A percentile compares a stretch with the other conserved stretches of the same genome.
Evolutionary conservation across 2,888 invertebrate genomes (phyloP).

Genomic region (Resseliella maxima): DNA sequence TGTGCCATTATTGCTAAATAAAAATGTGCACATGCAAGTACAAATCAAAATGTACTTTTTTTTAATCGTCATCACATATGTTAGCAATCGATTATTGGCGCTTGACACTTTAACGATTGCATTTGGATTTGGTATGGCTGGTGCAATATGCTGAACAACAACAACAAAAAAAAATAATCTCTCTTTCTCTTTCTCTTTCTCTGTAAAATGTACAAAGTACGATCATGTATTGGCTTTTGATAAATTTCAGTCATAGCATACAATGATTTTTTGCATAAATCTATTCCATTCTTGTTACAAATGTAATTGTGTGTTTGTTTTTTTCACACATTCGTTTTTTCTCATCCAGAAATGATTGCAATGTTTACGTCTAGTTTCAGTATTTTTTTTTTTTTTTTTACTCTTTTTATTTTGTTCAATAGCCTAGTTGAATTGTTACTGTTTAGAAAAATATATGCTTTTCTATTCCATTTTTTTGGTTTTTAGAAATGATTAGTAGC

Average conservation of each 20-base stretch:
- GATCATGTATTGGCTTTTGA: neutral
- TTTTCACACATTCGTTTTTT: too few species aligned
- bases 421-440: conserved; percentile 16
- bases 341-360: neutral
- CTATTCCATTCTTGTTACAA: too few species aligned
- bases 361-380: neutral
- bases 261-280: neutral
- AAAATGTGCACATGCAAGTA: too few species aligned
- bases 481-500: too few species aligned
- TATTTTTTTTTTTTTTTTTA: neutral
- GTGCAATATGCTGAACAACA: too few species aligned
- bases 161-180: neutral
- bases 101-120: too few species aligned
- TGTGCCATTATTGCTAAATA: too few species aligned
- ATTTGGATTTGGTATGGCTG: too few species aligned
- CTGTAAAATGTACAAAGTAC: neutral
- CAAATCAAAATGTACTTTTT: neutral
- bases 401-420: neutral
- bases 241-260: too few species aligned
- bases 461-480: neutral
- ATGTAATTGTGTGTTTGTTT: too few species aligned
- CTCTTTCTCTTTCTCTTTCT: neutral
- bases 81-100: too few species aligned
- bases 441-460: conserved; percentile 14
- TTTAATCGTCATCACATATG: too few species aligned